Evolutionary conservation across 2,797 vertebrate species (phyloP).

Genomic region (Lagocephalus sceleratus): DNA sequence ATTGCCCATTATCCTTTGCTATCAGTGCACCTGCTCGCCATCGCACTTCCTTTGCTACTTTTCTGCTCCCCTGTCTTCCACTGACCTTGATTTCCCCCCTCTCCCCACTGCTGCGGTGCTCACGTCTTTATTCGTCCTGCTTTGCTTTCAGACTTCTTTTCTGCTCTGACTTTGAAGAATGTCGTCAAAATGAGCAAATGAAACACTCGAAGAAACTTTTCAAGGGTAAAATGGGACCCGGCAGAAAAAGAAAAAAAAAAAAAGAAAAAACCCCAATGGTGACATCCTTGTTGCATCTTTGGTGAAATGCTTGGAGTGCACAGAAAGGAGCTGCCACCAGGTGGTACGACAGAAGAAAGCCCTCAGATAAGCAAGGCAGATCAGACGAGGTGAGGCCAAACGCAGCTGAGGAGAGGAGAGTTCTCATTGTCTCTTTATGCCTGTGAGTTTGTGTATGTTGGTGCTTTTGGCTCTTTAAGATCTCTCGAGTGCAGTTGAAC

Average conservation of each 20-base stretch:
- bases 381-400: constrained; percentile 47
- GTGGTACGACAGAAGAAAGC: constrained; percentile 55
- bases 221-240: constrained; percentile 9
- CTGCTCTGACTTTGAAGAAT: constrained; percentile 28
- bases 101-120: constrained; percentile 2
- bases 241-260: constrained; percentile 15
- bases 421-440: constrained; percentile 27
- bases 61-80: constrained; percentile 12
- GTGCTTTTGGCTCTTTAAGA: constrained; percentile 11
- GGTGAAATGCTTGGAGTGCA: constrained; percentile 8
- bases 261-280: constrained; percentile 13
- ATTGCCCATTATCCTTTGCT: constrained; percentile 62
- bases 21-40: constrained; percentile 61
- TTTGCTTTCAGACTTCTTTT: constrained; percentile 4
- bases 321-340: constrained; percentile 31
- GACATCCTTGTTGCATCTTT: constrained; percentile 34
- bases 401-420: constrained; percentile 28
- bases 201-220: constrained; percentile 37
- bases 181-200: constrained; percentile 7
- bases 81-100: constrained; percentile 21
- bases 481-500: constrained; percentile 23
- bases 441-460: constrained; percentile 16
- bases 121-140: constrained; percentile 8
- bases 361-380: constrained; percentile 49
- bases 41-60: constrained; percentile 10